Evolutionary conservation across 2,113 vertebrate species (phyloP), one percentile per base, ranked within the genome.

Genomic region (Gracilinanus agilis): DNA sequence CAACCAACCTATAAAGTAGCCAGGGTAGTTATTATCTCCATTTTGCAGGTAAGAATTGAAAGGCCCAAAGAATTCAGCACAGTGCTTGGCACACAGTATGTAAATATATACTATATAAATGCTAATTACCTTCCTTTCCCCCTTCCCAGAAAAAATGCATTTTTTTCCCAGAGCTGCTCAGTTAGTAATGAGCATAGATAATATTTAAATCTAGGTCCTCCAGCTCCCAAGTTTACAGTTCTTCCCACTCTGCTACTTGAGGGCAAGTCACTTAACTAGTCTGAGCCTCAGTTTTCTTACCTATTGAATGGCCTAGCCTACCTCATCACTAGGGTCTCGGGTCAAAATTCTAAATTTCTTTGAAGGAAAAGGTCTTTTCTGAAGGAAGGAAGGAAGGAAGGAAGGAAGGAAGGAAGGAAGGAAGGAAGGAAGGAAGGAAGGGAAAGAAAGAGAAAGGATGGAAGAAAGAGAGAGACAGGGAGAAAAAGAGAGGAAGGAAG

Each of bases 261-360:
- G 90, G 53, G 55, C 23, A 40, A 90, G n/a, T 1, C 49, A 40
- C 0, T 91, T 3, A 55, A 53, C 19, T 25, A 53, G 90, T 83
- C 23, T 95, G 88, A 90, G 24, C 24, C 75, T 34, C 27, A 24
- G 12, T 91, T 23, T 53, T 11, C 21, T 92, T 94, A 44, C 53
- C 27, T 95, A 40, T 44, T 53, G 0, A 90, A 89, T 44, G 5
- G 24, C 93, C 88, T 94, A 89, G 34, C 6, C 19, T 12, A 89
- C 34, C 13, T 92, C 90, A 56, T 53, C 89, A 13, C 93, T 44
- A 92, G 67, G 90, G 12, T 91, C 0, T 94, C 24, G n/a, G 25
- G 67, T 94, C 54, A 56, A 94, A 95, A 55, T 96, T 61, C 91
- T n/a, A 92, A 92, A 89, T 90, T 61, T 90, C 29, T 90, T 2